phyloP scores from a whole-genome alignment of 2,797 vertebrate genomes.

The Anguilla anguilla region DNA sequence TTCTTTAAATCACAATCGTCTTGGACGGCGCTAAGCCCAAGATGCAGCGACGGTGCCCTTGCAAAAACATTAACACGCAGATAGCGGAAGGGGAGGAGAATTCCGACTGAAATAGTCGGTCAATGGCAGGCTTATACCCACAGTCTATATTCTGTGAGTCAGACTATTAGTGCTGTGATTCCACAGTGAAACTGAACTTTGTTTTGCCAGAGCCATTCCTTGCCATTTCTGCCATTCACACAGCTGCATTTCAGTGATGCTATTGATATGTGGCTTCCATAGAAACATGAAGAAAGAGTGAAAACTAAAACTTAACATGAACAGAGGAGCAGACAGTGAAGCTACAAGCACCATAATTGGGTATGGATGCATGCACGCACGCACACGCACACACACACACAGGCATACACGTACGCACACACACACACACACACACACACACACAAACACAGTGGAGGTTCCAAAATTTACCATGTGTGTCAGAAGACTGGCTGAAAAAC shows the following conservation, averaged over 20 bases:
- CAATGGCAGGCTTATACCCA: no score
- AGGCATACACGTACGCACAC: slow-evolving; percentile 38
- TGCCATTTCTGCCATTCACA: not conserved
- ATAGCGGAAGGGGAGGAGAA: no score
- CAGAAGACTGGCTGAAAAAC: slow-evolving; percentile 91
- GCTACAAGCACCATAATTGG: not conserved
- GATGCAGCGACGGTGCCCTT: no score
- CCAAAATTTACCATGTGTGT: slow-evolving; percentile 90
- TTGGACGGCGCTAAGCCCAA: no score
- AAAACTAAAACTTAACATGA: not conserved
- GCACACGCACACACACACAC: slow-evolving; percentile 41
- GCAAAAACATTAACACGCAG: no score
- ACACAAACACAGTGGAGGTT: slow-evolving; percentile 46
- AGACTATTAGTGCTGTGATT: no score
- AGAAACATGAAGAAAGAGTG: not conserved
- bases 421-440: slow-evolving; percentile 36
- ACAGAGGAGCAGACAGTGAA: not conserved
- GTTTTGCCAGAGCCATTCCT: not conserved
- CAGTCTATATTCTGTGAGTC: no score
- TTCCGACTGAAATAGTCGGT: no score
- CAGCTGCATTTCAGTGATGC: not conserved
- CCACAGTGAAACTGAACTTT: not conserved
- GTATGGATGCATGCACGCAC: slow-evolving; percentile 25
- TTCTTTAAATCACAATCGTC: no score
- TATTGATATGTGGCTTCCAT: not conserved